Conservation (phyloP, 2,113 vertebrate species). For the Parus major region DNA sequence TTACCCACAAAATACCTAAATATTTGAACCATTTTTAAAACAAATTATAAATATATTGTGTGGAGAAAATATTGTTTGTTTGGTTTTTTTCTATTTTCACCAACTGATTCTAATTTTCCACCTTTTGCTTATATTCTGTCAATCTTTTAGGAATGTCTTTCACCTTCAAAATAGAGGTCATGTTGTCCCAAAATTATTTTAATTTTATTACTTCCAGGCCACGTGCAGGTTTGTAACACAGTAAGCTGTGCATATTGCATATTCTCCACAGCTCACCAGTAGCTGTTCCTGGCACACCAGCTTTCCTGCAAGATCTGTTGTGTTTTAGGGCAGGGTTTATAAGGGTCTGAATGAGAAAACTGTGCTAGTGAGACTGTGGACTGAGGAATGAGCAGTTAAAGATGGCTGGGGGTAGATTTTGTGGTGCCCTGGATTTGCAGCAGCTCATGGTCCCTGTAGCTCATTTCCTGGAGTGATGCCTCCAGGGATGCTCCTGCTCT, state of each 20-base stretch:
- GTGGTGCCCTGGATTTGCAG: neutral
- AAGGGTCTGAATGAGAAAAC: neutral
- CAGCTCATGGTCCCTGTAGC: neutral
- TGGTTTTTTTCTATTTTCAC: neutral
- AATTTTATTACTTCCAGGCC: neutral
- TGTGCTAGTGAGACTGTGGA: neutral
- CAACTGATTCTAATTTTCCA: neutral
- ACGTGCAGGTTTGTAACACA: rapidly evolving
- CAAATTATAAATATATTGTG: neutral
- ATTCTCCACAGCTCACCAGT: neutral
- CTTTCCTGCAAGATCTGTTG: neutral
- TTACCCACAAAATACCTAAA: neutral
- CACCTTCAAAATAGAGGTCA: neutral
- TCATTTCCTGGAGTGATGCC: neutral
- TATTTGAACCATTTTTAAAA: neutral
- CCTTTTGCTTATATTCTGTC: neutral
- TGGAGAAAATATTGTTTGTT: rapidly evolving
- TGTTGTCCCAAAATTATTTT: neutral
- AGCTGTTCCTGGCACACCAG: neutral
- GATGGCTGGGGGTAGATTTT: neutral
- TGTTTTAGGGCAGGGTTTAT: neutral
- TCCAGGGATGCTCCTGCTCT: neutral
- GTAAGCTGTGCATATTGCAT: neutral
- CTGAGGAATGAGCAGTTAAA: neutral
- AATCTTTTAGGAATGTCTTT: neutral